Evolutionary conservation across 2,797 vertebrate genomes (phyloP), one percentile per base, ranked within the genome.

Genomic region (Sebastes variabilis): DNA sequence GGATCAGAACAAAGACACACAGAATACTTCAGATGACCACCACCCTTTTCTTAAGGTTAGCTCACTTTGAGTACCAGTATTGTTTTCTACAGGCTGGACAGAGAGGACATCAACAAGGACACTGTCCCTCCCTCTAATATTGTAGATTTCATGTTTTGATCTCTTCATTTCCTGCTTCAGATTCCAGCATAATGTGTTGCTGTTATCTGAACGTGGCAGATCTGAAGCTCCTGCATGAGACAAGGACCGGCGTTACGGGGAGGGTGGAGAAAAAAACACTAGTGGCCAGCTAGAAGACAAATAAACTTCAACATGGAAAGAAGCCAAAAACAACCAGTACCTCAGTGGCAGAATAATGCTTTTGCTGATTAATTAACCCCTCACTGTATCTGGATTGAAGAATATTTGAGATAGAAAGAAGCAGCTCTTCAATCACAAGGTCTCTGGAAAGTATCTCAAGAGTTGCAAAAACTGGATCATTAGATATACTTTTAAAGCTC

Each of bases 131-230:
- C 59, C 9, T 70, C 16, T 12, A 13, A 75, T 65, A 77, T 36
- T 60, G 54, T 12, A 54, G 13, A 65, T 70, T 76, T 46, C 65
- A 75, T 54, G 65, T 65, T 49, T 46, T 18, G 3, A 38, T 61
- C 55, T 52, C 68, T 88, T 88, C 74, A 86, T 86, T 76, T 90
- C 86, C 84, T 84, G 83, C 76, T 8, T 7, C 58, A 68, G 66
- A 70, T 84, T 58, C 46, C 55, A 59, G 18, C 6, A 68, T 16
- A 80, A 25, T n/a, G 72, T 46, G 54, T 20, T 3, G 8, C 46
- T 27, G 64, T 75, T 83, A 90, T 88, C 80, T 84, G 71, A 75
- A 76, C 54, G 22, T 13, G 24, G 16, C 36, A 8, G 18, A 76
- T 67, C 49, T 24, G 61, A 24, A 12, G 30, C 20, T 52, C 2